Percentiles rank a stretch among this genome's conserved stretches.
phyloP scores from a whole-genome alignment of 2,888 invertebrate species.

The Mythimna vitellina region DNA sequence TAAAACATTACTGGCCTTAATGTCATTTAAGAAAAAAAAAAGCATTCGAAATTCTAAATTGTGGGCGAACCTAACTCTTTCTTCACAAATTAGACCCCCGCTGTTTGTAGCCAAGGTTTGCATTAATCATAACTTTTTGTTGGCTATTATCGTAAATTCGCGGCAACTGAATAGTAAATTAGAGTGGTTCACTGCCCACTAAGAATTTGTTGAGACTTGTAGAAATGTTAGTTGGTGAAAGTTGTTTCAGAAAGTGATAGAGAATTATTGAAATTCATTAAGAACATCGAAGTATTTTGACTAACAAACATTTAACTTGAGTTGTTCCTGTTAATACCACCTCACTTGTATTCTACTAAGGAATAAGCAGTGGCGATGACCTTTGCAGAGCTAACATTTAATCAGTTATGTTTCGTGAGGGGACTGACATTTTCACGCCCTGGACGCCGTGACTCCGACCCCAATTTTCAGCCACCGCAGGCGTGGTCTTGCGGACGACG shows the following conservation, averaged over 20 bases:
- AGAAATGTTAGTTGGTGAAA: constrained; percentile 1
- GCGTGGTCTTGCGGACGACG: no score
- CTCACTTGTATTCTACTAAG: neutral
- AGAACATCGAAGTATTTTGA: neutral
- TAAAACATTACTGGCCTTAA: constrained; percentile 21
- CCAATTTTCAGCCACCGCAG: no score
- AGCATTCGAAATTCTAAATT: constrained; percentile 26
- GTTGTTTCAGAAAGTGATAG: neutral
- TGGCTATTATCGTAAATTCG: constrained; percentile 78
- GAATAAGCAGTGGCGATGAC: no score
- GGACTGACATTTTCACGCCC: no score
- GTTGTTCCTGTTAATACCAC: neutral
- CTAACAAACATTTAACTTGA: neutral
- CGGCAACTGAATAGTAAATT: constrained; percentile 64
- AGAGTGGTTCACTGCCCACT: constrained; percentile 41
- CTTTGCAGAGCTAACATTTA: no score
- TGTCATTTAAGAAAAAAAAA: constrained; percentile 22
- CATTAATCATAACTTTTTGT: constrained; percentile 79
- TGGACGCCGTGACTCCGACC: no score
- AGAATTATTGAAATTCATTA: neutral
- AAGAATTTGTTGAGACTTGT: constrained; percentile 21
- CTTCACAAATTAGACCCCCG: constrained; percentile 62
- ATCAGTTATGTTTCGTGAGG: no score
- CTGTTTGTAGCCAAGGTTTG: constrained; percentile 53
- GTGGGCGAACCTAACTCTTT: constrained; percentile 12